Percentiles rank a stretch among this genome's conserved stretches.
phyloP scores from a whole-genome alignment of 2,888 invertebrate genomes.

The Drosophila subquinaria region DNA sequence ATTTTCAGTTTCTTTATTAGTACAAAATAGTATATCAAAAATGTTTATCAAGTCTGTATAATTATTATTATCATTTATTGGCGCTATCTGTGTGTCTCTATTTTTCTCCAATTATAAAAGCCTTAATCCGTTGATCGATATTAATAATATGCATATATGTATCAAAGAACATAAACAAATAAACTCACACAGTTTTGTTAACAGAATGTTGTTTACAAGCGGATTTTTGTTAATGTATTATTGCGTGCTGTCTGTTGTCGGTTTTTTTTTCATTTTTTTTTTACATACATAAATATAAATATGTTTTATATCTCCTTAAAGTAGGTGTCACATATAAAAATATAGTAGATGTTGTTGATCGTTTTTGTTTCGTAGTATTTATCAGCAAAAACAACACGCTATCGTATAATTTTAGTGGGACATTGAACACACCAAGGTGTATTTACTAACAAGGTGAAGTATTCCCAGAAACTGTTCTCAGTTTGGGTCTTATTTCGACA shows the following conservation, averaged over 20 bases:
- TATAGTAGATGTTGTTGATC: constrained; percentile 67
- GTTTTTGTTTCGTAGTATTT: constrained; percentile 19
- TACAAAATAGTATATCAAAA: constrained; percentile 79
- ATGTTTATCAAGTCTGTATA: constrained; percentile 79
- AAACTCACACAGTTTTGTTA: constrained; percentile 34
- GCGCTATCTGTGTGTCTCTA: constrained; percentile 50
- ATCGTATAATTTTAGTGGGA: constrained; percentile 48
- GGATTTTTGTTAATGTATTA: constrained; percentile 61
- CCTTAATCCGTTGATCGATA: constrained; percentile 55
- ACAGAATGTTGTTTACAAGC: constrained; percentile 51
- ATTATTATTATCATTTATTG: constrained; percentile 80
- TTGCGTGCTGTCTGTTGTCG: constrained; percentile 54
- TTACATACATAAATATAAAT: constrained; percentile 65
- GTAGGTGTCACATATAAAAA: constrained; percentile 79
- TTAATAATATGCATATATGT: constrained; percentile 49
- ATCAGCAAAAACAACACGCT: constrained; percentile 55
- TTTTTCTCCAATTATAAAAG: constrained; percentile 33
- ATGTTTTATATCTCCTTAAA: constrained; percentile 69
- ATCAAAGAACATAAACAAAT: constrained; percentile 56
- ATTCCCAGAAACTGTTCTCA: neutral
- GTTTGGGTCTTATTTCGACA: too few species aligned
- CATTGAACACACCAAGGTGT: constrained; percentile 37
- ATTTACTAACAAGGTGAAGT: neutral
- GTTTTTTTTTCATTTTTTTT: constrained; percentile 31
- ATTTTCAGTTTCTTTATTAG: constrained; percentile 73